A percentile compares a stretch with the other conserved stretches of the same genome.
phyloP scores from a whole-genome alignment of 1,140 invertebrate genomes.

The Lethrus apterus region DNA sequence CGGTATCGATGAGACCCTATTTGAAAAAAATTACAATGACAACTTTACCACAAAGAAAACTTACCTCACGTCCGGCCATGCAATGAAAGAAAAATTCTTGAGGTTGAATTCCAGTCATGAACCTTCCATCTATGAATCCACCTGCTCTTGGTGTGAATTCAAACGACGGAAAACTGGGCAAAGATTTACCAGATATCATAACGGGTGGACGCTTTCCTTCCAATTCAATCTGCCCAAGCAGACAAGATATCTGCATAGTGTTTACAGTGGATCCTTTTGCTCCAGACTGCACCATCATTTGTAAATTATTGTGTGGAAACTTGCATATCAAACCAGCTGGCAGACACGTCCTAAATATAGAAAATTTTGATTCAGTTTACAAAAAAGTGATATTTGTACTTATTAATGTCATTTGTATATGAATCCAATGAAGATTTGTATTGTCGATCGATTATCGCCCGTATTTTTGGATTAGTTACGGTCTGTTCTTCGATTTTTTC shows the following conservation, averaged over 20 bases:
- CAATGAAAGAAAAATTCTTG: constrained; percentile 99
- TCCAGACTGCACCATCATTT: constrained; percentile 96
- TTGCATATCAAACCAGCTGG: constrained; percentile 72
- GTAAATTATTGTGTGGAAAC: constrained; percentile 94
- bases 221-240: constrained; percentile 95
- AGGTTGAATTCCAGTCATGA: constrained; percentile 94
- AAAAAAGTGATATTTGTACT: constrained; percentile 39
- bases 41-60: constrained; percentile 7
- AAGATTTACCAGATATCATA: constrained; percentile 85
- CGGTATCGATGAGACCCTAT: constrained; percentile 72
- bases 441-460: constrained; percentile 73
- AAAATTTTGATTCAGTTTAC: neutral
- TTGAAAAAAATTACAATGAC: constrained; percentile 10
- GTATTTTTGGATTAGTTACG: constrained; percentile 65
- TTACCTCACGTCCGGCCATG: constrained; percentile 95
- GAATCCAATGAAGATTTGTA: constrained; percentile 79
- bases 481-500: constrained; percentile 64
- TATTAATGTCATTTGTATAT: constrained; percentile 87
- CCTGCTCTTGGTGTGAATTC: constrained; percentile 88
- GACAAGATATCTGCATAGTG: constrained; percentile 94
- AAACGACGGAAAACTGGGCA: constrained; percentile 90
- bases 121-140: constrained; percentile 92
- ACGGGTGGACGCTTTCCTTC: constrained; percentile 94
- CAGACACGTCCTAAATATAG: constrained; percentile 55
- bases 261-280: constrained; percentile 97